Evolutionary conservation across 2,888 invertebrate species (phyloP), one percentile per base, ranked within the genome.

Genomic region (Aethes cnicana): DNA sequence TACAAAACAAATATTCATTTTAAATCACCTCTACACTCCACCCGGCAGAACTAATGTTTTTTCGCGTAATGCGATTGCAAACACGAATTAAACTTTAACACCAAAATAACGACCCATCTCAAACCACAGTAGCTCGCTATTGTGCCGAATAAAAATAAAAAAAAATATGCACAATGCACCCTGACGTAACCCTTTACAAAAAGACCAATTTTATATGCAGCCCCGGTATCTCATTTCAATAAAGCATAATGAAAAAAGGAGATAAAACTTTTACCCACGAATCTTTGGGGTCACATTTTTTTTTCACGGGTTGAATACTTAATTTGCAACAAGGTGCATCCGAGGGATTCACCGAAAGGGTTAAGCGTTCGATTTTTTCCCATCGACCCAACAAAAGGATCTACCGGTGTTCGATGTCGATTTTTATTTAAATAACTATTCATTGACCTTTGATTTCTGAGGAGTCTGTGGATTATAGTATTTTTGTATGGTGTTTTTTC

Each of bases 241-340:
- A 86, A 81, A 68, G 76, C 72, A 73, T 77, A 81, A 81, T 79
- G 74, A 79, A 68, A 83, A 82, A 80, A 82, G 77, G 76, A 81
- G 84, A 83, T 85, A 84, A 84, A 83, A 71, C 67, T 80, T 85
- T 85, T 88, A 87, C 88, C 84, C 88, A 88, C 87, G 88, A 75
- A 67, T 72, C 79, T 84, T 84, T 83, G 76, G 88, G 89, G 87
- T 86, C 79, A 84, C 77, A 64, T 81, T 86, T 85, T 85, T 86
- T 86, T 66, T 71, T 52, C n/a, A n/a, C n/a, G 70, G 70, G 75
- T 79, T 80, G 82, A 79, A 85, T 85, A 82, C 83, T 84, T 88
- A 88, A 89, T 89, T 89, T 88, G 89, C 88, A 86, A 88, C 89
- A 88, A 89, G 89, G 89, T 89, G 88, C 87, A 89, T 84, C 77